Evolutionary conservation across 37 sponge, comb jelly and placozoan genomes (phyloP).

Genomic region (Chondrosia reniformis): DNA sequence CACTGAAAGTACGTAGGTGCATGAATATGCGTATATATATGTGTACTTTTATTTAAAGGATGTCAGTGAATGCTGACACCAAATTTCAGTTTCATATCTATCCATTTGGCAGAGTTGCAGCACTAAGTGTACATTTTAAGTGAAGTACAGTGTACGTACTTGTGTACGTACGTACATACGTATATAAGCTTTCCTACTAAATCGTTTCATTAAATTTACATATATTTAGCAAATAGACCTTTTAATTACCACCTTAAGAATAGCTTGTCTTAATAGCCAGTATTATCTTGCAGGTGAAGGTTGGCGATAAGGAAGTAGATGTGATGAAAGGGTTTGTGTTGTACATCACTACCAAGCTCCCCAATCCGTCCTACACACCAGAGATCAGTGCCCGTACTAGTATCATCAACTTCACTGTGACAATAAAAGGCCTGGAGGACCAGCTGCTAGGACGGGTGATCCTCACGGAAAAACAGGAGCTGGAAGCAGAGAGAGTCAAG

Average conservation of each 20-base stretch:
- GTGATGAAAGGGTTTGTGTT: conserved; percentile 98
- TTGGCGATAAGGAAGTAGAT: conserved; percentile 99
- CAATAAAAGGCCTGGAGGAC: conserved; percentile 97
- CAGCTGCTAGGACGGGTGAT: conserved; percentile 99
- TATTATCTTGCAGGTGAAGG: conserved; percentile 77
- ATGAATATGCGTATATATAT: background rate
- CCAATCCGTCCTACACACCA: conserved; percentile 97
- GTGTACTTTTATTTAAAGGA: background rate
- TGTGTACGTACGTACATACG: no score
- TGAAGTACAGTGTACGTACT: no score
- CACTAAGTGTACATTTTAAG: no score
- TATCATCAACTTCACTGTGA: conserved; percentile 99
- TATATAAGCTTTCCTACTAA: no score
- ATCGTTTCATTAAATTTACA: no score
- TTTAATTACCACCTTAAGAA: no score
- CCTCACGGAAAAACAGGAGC: conserved; percentile 96
- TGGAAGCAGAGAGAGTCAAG: conserved; percentile 90
- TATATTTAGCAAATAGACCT: no score
- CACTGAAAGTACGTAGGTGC: conserved; percentile 59
- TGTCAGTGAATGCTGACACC: no score
- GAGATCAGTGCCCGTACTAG: conserved; percentile 94
- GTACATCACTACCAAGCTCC: conserved; percentile 98
- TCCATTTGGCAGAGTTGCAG: no score
- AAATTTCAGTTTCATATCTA: no score
- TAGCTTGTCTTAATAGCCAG: no score